Evolutionary conservation across 2,888 invertebrate genomes (phyloP), one percentile per base, ranked within the genome.

Genomic region (Brassicogethes aeneus): DNA sequence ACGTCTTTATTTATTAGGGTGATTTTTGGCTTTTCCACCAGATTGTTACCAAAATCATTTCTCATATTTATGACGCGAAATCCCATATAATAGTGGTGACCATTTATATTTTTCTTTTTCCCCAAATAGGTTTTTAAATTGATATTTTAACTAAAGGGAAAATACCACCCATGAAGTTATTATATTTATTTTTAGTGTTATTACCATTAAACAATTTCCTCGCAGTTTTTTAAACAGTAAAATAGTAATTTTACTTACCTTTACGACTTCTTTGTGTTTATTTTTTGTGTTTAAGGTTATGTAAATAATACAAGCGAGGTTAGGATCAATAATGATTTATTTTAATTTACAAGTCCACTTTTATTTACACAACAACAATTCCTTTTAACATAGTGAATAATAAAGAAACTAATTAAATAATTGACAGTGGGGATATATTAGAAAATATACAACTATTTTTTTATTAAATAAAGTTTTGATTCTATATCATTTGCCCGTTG

Each of bases 281-380:
- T n/a, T n/a, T n/a, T n/a, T n/a, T n/a, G n/a, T n/a, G n/a, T n/a
- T n/a, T n/a, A n/a, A n/a, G n/a, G n/a, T n/a, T n/a, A n/a, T n/a
- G n/a, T n/a, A n/a, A n/a, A n/a, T n/a, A n/a, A n/a, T n/a, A n/a
- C n/a, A n/a, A n/a, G n/a, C n/a, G 23, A 7, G 23, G 14, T 35
- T 36, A 49, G 47, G 43, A 39, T 45, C 43, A 46, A 51, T 48
- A 48, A 42, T 51, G 48, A 52, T 57, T 56, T 59, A 56, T 55
- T 57, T 50, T 60, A 59, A 56, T 57, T 63, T 61, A 62, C 61
- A 62, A n/a, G 57, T 62, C 61, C 65, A 67, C 59, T 60, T 57
- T 61, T 62, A 65, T 66, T 54, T 65, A 65, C 66, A 67, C 63
- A 65, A 65, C 66, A 66, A 66, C 62, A 61, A 64, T 57, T 57